Base-by-base conservation (phyloP, 2,888 invertebrate genomes). In the Rugalucina vietnamica region DNA sequence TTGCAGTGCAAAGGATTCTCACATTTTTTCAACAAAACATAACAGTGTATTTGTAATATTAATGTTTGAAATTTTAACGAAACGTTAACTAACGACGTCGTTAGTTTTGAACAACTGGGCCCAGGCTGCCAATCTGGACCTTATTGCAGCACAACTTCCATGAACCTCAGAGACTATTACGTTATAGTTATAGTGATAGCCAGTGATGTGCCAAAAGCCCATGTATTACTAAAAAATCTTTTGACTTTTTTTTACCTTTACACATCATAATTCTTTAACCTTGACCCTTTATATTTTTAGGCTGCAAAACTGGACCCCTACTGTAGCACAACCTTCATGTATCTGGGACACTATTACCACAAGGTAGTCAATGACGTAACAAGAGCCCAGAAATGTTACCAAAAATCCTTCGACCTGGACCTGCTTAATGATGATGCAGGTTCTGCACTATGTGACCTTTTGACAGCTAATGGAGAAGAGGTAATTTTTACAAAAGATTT, bases 361-460 rank as follows among this genome's bases (percentile, higher is more conserved):
- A 94, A 96, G 73, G 95, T 96, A 54, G 97, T 98, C 76, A 97
- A 97, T 76, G 97, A 98, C 93, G 93, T 96, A n/a, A 96, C 96
- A 91, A 97, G 97, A 91, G 97, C 98, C 0, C 96, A 96, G 88
- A 97, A 97, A 93, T 98, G 98, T 95, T 98, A 97, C 94, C 97
- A 98, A 95, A 98, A 97, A 95, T 97, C 98, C 60, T 96, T 97
- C 88, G 96, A 96, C 92, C 95, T 98, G 1, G 97, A 97, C 95
- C 96, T 96, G 18, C 95, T 95, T 80, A 96, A 97, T 84, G 96
- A 96, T 43, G 96, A 96, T 90, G 97, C 97, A 83, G 97, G 97
- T 14, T 96, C 96, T 90, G 96, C 96, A 88, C 95, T 98, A 69
- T 98, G 98, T 95, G 97, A 97, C 92, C 96, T 97, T 49, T 97